Percentiles rank a stretch among this genome's conserved stretches.
Conservation (phyloP, 2,797 vertebrate species). For the Gephyroberyx darwinii region DNA sequence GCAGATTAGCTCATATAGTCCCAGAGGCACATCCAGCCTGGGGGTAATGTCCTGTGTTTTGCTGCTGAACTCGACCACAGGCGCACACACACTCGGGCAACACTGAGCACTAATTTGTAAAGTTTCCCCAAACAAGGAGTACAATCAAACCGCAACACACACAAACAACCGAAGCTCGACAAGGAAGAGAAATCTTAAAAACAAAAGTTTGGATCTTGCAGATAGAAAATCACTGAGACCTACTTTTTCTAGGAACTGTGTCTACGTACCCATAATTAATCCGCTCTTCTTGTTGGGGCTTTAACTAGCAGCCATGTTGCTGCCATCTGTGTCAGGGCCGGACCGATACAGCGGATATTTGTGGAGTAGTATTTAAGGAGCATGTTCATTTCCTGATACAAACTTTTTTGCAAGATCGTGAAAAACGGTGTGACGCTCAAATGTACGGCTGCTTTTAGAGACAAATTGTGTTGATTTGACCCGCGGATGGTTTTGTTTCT, state of each 20-base stretch:
- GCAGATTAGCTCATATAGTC: slow-evolving; percentile 51
- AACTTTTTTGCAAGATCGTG: neutral
- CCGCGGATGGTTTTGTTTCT: no score
- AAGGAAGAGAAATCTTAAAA: slow-evolving; percentile 18
- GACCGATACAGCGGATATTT: slow-evolving; percentile 17
- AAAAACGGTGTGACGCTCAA: neutral
- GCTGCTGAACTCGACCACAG: slow-evolving; percentile 53
- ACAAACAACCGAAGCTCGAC: slow-evolving; percentile 29
- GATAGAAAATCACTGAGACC: slow-evolving; percentile 36
- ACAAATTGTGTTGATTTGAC: no score
- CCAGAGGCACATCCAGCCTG: slow-evolving; percentile 62
- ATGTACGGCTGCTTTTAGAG: neutral
- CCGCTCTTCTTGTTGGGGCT: slow-evolving; percentile 46
- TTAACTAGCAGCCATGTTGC: slow-evolving; percentile 24
- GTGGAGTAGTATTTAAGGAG: slow-evolving; percentile 22
- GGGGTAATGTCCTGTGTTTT: slow-evolving; percentile 66
- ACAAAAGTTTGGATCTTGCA: slow-evolving; percentile 6
- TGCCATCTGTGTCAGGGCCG: slow-evolving; percentile 7
- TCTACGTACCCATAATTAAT: slow-evolving; percentile 53
- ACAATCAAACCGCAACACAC: neutral
- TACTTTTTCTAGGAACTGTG: slow-evolving; percentile 55
- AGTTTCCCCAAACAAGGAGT: slow-evolving; percentile 39
- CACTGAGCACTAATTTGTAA: slow-evolving; percentile 38
- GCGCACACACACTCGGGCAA: slow-evolving; percentile 13
- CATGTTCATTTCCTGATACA: slow-evolving; percentile 32